These are phyloP conservation scores for Brotula barbata DNA, from an alignment of 2,797 vertebrate species.

Conservation along the genomic window DNA sequence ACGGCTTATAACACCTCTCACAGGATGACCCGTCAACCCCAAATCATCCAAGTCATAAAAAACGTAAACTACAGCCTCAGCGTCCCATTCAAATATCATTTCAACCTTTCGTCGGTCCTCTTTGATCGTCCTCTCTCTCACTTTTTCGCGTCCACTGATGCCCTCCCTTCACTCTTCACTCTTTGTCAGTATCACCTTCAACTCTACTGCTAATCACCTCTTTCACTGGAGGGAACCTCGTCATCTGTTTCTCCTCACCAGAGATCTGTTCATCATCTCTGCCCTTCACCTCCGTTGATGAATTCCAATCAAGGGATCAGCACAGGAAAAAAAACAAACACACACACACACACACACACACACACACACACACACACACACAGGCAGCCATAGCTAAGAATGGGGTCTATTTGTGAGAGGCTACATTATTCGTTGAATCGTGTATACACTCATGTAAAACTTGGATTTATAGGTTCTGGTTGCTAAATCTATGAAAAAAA, in stretches of 20 bases:
- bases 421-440: no score
- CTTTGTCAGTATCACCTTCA: constrained; percentile 41
- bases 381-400: no score
- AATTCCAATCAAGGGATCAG: constrained; percentile 56
- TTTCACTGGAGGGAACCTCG: constrained; percentile 27
- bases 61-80: no score
- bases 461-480: no score
- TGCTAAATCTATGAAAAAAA: no score
- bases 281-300: constrained; percentile 42
- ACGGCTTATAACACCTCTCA: no score
- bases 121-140: constrained; percentile 5
- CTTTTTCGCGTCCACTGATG: not conserved
- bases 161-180: constrained; percentile 1
- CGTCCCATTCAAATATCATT: no score
- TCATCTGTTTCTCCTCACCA: constrained; percentile 6
- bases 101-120: no score
- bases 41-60: no score
- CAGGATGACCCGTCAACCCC: no score
- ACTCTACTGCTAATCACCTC: constrained; percentile 32
- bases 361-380: constrained; percentile 1
- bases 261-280: constrained; percentile 32
- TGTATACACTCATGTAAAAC: no score
- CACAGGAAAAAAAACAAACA: not conserved
- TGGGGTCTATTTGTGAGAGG: no score
- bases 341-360: not conserved